Base-by-base conservation (phyloP, 2,888 invertebrate genomes). In the Limnephilus auricula region DNA sequence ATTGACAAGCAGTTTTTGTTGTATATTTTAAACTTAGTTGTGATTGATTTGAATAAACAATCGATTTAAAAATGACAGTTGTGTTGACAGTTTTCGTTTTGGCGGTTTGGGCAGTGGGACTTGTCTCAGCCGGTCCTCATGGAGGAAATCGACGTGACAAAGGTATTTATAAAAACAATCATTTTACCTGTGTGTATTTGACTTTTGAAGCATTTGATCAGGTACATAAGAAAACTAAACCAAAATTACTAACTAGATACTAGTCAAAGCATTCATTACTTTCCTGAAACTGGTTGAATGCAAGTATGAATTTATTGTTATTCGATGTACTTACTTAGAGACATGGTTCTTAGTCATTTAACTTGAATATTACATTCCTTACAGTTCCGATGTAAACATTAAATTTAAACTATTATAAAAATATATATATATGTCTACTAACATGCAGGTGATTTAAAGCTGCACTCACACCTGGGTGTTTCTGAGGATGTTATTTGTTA, bases 41-140 rank as follows among this genome's bases (percentile, higher is more conserved):
- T 84, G 84, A 84, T 40, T n/a, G 37, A 37, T 40, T 84, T n/a
- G n/a, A 37, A 82, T 82, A 82, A 84, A 84, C 84, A 84, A 84
- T 37, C 40, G 13, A 34, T 37, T 84, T 34, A 37, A 40, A n/a
- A 37, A 84, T 84, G 84, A 84, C 34, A 25, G 84, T 37, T 37
- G 37, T 25, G 37, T 18, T 84, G 84, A 37, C n/a, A 37, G 84
- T 37, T 34, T 15, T 84, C n/a, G 9, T 84, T 84, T 84, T 84
- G 84, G 37, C 40, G 25, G 84, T 40, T 37, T n/a, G 32, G 25
- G 37, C 84, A 15, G 34, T n/a, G 84, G 40, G 37, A 25, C 84
- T 37, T 37, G n/a, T n/a, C 13, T 84, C 84, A 0, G 84, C 84
- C 3, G 40, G 84, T 40, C 84, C 84, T 37, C 15, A n/a, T 37